Evolutionary conservation across 2,888 invertebrate genomes (phyloP).

Genomic region (Epistrophella euchroma): DNA sequence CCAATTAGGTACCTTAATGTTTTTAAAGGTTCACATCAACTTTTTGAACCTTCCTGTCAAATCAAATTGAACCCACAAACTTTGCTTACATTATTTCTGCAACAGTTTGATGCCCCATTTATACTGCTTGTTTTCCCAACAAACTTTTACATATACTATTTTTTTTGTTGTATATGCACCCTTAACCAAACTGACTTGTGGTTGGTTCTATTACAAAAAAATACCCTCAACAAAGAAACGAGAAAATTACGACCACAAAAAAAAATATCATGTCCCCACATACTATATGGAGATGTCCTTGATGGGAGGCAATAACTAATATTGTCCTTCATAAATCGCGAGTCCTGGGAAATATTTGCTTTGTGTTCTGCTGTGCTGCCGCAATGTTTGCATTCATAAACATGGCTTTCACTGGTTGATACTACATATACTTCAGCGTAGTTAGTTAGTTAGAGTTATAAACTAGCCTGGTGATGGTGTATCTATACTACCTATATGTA

Average conservation of each 20-base stretch:
- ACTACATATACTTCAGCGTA: constrained; percentile 25
- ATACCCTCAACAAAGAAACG: constrained; percentile 40
- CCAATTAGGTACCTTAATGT: background rate
- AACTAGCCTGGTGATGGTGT: constrained; percentile 16
- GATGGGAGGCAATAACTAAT: constrained; percentile 70
- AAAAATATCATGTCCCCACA: constrained; percentile 27
- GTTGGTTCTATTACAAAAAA: constrained; percentile 8
- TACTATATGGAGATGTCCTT: constrained; percentile 33
- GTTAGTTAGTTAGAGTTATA: constrained; percentile 33
- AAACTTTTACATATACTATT: background rate
- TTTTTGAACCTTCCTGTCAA: background rate
- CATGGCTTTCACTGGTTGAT: constrained; percentile 61
- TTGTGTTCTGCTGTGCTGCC: constrained; percentile 61
- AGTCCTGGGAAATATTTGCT: constrained; percentile 68
- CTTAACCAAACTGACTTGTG: background rate
- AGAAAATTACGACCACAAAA: constrained; percentile 18
- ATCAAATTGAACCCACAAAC: background rate
- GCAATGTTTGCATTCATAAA: constrained; percentile 73
- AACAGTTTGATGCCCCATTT: constrained; percentile 22
- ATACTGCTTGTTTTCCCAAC: background rate
- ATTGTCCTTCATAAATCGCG: constrained; percentile 73
- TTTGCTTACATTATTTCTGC: background rate
- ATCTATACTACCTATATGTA: background rate
- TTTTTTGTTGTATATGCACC: background rate
- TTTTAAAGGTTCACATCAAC: background rate